Conservation (phyloP, 2,888 invertebrate genomes). For the Chrysina gloriosa region DNA sequence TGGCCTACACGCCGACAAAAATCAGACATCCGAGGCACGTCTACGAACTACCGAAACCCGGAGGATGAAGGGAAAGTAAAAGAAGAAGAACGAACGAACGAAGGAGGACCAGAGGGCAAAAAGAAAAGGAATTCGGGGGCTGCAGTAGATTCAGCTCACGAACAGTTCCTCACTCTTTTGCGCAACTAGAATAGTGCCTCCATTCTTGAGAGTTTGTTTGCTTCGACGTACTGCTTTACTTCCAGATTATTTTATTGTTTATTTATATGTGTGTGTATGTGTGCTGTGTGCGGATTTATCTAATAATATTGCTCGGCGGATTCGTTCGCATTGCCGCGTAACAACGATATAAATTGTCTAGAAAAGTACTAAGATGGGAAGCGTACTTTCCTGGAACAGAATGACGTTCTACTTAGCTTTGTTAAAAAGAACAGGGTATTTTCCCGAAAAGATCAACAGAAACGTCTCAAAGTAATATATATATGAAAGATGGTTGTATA, state of each 20-base stretch:
- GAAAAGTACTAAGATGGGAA: background rate
- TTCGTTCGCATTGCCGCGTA: background rate
- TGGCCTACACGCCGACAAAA: constrained; percentile 58
- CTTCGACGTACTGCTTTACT: constrained; percentile 49
- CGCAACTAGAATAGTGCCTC: constrained; percentile 58
- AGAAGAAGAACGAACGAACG: constrained; percentile 31
- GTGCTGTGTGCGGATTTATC: constrained; percentile 1
- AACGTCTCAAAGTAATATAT: too few relatives aligned
- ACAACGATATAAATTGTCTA: background rate
- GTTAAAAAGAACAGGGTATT: too few relatives aligned
- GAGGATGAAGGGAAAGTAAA: constrained; percentile 38
- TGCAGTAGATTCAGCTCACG: constrained; percentile 60
- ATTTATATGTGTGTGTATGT: constrained; percentile 52
- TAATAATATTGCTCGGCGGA: constrained; percentile 16
- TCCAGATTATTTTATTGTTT: constrained; percentile 57
- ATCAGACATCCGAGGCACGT: constrained; percentile 62
- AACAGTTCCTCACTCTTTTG: constrained; percentile 62
- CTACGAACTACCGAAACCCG: constrained; percentile 59
- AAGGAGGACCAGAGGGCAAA: constrained; percentile 20
- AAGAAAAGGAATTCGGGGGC: constrained; percentile 47
- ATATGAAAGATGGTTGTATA: too few relatives aligned
- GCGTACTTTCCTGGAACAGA: background rate
- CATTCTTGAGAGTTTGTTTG: constrained; percentile 59
- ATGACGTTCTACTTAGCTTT: too few relatives aligned
- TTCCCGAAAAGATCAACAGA: too few relatives aligned